Base-by-base conservation (phyloP, 2,888 invertebrate genomes). In the Brachyptera risi region DNA sequence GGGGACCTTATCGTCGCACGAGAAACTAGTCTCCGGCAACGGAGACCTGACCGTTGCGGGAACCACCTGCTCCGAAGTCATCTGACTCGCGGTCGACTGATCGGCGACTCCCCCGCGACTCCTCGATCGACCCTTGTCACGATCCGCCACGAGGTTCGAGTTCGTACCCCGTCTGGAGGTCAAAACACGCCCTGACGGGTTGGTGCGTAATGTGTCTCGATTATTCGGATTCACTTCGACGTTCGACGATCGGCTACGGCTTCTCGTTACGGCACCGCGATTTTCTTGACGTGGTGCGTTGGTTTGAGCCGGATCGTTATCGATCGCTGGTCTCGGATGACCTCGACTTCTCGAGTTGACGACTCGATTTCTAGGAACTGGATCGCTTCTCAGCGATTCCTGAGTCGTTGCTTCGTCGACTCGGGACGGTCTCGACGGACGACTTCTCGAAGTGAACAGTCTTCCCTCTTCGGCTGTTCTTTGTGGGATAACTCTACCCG, bases 1-100 rank as follows among this genome's bases (percentile, higher is more conserved):
- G 23, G 69, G 69, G 56, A 73, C 68, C 66, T 73, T 73, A 31
- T 68, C 71, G 26, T 65, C 66, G 63, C 74, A 74, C 17, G 68
- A 65, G 65, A 74, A 74, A 49, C 67, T 68, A 3, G 72, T 72
- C 50, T 67, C 68, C 4, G 71, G 68, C 3, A 67, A 51, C 5
- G 65, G 62, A 7, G 61, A 15, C 17, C 47, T 40, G 11, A 65
- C 59, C 35, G 56, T 24, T 3, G 40, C 19, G 44, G 3, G 3
- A 2, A 21, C 17, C 19, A 11, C 19, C 9, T 21, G 5, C 44
- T 44, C 44, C 3, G 7, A 5, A 17, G 21, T 3, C 17, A 5
- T 11, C 44, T 44, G 44, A 2, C 4, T 4, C 11, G 44, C 44
- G 7, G 31, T 7, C 31, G 31, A 5, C 31, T 31, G 31, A 31